Evolutionary conservation across 37 sponge, comb jelly and placozoan species (phyloP), one percentile per base, ranked within the genome.

Genomic region (Agelas oroides): DNA sequence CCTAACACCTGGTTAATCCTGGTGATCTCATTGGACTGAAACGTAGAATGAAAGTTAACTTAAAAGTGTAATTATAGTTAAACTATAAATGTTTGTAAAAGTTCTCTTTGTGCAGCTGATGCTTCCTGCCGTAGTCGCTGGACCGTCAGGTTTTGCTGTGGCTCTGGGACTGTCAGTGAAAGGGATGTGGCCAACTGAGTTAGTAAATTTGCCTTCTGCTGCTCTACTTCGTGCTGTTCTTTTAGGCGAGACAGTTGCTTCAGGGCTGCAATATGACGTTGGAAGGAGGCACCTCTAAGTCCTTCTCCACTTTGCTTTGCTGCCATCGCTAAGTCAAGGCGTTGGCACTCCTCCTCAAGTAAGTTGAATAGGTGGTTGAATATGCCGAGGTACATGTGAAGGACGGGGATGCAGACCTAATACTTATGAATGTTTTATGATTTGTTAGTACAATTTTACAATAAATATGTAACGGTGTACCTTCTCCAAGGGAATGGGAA

Each of bases 351-450:
- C 16, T 60, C 72, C 34, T 83, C 84, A 12, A 83, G 39, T 65
- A 83, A 33, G 23, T 33, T 61, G 32, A 36, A 83, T 2, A 83
- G 59, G 0, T 53, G 62, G n/a, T 73, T 59, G 40, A 83, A 85
- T 32, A 85, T 85, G 3, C 84, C 84, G 25, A 75, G 52, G 0
- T 75, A 62, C 25, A 85, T 28, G 40, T 85, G 85, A 2, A 85
- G 39, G 30, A 77, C 85, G 34, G 85, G 85, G 21, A 85, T 46
- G 77, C 85, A 85, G 16, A 85, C 77, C 85, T 85, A 76, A 37
- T n/a, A n/a, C n/a, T 13, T 55, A 75, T 56, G 25, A 21, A 77
- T 16, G 59, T 6, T n/a, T 31, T 21, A 54, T 23, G 32, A 31
- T 72, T 35, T n/a, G 79, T 63, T 34, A 8, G 19, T 64, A 1